Evolutionary conservation across 2,113 vertebrate genomes (phyloP), one percentile per base, ranked within the genome.

Genomic region (Puntigrus tetrazona): DNA sequence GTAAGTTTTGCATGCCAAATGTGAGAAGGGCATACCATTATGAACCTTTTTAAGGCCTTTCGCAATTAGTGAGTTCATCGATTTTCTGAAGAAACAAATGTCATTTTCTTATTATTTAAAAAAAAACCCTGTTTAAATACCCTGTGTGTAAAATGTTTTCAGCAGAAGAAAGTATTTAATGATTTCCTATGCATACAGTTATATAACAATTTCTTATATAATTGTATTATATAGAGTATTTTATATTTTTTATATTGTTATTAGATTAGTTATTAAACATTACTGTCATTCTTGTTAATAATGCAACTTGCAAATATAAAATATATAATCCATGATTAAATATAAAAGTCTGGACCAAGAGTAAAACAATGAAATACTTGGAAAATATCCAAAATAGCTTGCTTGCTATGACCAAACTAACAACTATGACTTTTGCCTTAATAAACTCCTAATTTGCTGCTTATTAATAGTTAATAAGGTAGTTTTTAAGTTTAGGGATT

Each of bases 1-100:
- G 97, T 99, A 95, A 96, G 97, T 95, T 81, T 86, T 52, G 75
- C 45, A 20, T 81, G 31, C 41, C 75, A 69, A 47, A 70, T 81
- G 14, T 67, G 57, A 25, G 63, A 61, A 52, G 55, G 55, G 25
- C 55, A 45, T 69, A 41, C 27, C 29, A 52, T 22, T 3, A 27
- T 78, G 7, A 18, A 18, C 13, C 20, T 50, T 8, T 78, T 41
- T 13, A 38, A 7, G 6, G 22, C 9, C 20, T 41, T 25, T 41
- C 9, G 41, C 34, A 22, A 72, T 7, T 25, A 72, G 36, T 43
- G 9, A 72, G 41, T 25, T 9, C 22, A 34, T 36, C 9, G 1
- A 20, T 67, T 3, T 67, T 67, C 29, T 67, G 63, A 36, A 67
- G 7, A 36, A 67, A 34, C 63, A 20, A 69, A 22, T 69, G 31